These are phyloP conservation scores for Miniopterus natalensis DNA, from an alignment of 2,113 vertebrate genomes.

Conservation along the genomic window DNA sequence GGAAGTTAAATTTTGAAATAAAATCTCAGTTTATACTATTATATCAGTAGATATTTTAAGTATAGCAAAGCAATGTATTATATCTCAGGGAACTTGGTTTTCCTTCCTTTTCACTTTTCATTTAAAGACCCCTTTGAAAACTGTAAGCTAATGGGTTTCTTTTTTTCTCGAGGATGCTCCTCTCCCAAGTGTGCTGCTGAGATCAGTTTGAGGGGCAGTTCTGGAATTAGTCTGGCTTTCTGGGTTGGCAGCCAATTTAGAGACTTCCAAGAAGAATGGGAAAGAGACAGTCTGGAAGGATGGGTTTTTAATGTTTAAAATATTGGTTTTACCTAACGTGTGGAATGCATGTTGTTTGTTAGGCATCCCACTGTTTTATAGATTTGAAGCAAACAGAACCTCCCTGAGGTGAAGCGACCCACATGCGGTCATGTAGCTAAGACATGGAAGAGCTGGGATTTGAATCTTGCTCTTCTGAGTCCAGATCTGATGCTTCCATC, in stretches of 20 bases:
- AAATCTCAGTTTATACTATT: neutral
- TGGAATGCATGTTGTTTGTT: neutral
- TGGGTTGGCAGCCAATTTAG: slow-evolving; percentile 27
- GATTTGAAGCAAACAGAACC: neutral
- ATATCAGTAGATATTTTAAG: neutral
- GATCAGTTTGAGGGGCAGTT: neutral
- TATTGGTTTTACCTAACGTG: neutral
- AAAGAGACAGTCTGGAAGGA: neutral
- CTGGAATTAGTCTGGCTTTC: slow-evolving; percentile 46
- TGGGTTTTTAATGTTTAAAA: neutral
- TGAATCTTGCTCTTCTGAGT: slow-evolving; percentile 23
- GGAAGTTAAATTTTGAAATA: neutral
- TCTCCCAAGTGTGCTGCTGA: neutral
- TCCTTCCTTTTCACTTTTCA: neutral
- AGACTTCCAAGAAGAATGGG: slow-evolving; percentile 31
- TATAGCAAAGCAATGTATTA: neutral
- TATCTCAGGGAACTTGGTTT: neutral
- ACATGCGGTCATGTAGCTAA: neutral
- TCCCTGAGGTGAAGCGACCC: neutral
- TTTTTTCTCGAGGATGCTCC: neutral
- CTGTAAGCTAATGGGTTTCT: slow-evolving; percentile 23
- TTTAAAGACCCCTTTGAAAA: slow-evolving; percentile 28
- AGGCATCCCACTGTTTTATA: neutral
- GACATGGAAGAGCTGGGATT: neutral
- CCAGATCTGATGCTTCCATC: neutral